Percentiles rank a stretch among this genome's conserved stretches.
Conservation (phyloP, 2,888 invertebrate species). For the Hypomecis atomaria region DNA sequence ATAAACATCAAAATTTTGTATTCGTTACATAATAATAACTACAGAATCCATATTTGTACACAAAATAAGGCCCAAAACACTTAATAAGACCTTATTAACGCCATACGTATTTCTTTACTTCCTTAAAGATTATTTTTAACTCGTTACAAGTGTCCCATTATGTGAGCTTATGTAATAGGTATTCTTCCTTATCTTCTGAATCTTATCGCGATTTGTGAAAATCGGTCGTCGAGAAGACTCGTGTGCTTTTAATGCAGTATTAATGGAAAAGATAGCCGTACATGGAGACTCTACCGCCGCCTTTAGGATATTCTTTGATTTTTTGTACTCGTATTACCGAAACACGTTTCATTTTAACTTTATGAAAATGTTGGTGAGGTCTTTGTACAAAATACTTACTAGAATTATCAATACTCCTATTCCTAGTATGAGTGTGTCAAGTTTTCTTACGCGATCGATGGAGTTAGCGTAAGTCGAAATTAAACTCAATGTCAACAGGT, state of each 20-base stretch:
- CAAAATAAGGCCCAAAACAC: constrained; percentile 23
- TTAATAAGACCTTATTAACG: constrained; percentile 32
- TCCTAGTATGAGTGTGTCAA: too few species aligned
- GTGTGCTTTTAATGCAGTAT: constrained; percentile 22
- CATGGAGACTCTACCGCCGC: not conserved
- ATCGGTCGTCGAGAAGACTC: constrained; percentile 26
- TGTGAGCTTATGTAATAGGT: constrained; percentile 33
- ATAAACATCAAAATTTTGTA: constrained; percentile 14
- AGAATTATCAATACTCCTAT: too few species aligned
- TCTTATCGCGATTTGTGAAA: constrained; percentile 24
- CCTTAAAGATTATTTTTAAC: constrained; percentile 37
- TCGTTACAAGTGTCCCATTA: constrained; percentile 39
- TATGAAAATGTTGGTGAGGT: too few species aligned
- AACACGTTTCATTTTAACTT: too few species aligned
- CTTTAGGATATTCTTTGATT: not conserved
- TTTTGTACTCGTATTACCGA: not conserved
- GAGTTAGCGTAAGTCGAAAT: too few species aligned
- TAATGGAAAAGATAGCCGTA: constrained; percentile 13
- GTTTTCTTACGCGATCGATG: too few species aligned
- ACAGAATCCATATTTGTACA: constrained; percentile 19
- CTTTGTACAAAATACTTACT: too few species aligned
- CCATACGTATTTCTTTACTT: constrained; percentile 26
- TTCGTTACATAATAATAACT: constrained; percentile 23
- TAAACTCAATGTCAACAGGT: too few species aligned
- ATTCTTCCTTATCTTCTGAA: constrained; percentile 16